A percentile compares a stretch with the other conserved stretches of the same genome.
These are phyloP conservation scores for Scaptomyza pallida DNA, from an alignment of 1,140 invertebrate species.

Conservation along the genomic window DNA sequence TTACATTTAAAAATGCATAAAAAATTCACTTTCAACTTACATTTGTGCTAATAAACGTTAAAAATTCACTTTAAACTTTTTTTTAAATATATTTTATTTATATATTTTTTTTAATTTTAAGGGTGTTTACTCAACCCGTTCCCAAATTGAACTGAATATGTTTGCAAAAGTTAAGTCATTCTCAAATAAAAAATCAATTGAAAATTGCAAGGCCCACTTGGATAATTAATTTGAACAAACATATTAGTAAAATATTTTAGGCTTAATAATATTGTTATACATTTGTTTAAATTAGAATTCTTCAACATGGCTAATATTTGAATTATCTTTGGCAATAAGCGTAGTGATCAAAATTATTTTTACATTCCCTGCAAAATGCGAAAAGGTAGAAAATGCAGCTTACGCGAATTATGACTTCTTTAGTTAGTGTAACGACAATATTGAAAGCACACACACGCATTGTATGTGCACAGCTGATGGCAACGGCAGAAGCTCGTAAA, in stretches of 20 bases:
- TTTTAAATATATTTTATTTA: too few species aligned
- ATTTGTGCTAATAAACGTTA: too few species aligned
- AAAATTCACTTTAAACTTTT: too few species aligned
- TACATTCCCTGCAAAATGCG: slow-evolving; percentile 33
- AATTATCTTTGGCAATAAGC: slow-evolving; percentile 20
- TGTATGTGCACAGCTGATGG: background rate
- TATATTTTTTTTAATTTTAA: too few species aligned
- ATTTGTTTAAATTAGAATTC: background rate
- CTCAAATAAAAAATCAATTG: too few species aligned
- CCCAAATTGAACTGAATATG: background rate
- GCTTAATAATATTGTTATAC: too few species aligned
- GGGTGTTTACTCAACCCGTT: too few species aligned
- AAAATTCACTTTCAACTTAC: too few species aligned
- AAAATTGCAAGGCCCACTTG: background rate
- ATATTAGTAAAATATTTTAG: too few species aligned
- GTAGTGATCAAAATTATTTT: slow-evolving; percentile 27
- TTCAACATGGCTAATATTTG: background rate
- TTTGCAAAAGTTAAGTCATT: background rate
- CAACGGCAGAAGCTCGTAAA: slow-evolving; percentile 18
- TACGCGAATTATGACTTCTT: slow-evolving; percentile 41
- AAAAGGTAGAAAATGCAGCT: slow-evolving; percentile 14
- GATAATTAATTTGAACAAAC: too few species aligned
- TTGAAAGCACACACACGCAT: slow-evolving; percentile 39
- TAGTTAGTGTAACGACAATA: slow-evolving; percentile 54
- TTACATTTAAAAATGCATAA: too few species aligned